Base-by-base conservation (phyloP, 2,113 vertebrate species). In the Ochotona curzoniae region DNA sequence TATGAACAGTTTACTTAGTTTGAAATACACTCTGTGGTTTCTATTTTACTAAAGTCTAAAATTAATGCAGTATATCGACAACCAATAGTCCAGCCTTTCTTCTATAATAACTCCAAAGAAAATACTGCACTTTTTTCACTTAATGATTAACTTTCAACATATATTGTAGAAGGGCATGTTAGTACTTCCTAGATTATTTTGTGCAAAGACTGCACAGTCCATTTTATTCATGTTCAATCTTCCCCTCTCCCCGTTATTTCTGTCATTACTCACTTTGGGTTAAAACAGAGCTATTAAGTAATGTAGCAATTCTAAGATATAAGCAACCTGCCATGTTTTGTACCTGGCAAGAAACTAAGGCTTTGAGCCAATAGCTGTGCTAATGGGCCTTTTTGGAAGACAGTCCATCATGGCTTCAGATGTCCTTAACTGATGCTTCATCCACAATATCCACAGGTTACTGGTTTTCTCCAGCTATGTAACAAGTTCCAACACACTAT, bases 51-150 rank as follows among this genome's bases (percentile, higher is more conserved):
- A 83, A 15, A 54, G 8, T 76, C n/a, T 83, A 20, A 44, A 9
- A 66, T 54, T 91, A 84, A 81, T 71, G 75, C 71, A 94, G 78
- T 61, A 54, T 28, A 15, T 15, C 87, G 61, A 80, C 47, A 79
- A 32, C 6, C 8, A 28, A 1, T 76, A 30, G 7, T 75, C 60
- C 82, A 61, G 7, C 21, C 14, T 23, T 44, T 44, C 38, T 44
- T 44, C 38, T 44, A 44, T 44, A 44, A 44, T 44, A 44, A 44
- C 38, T 44, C 38, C 38, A 44, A 11, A 93, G 8, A 80, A 47
- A 2, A 49, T 69, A 47, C 38, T 66, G 8, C 14, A 57, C 5
- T 87, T 14, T 85, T 70, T 92, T 87, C 38, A 44, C 38, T 87
- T 0, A 74, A 4, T 57, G 21, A 85, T 30, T 78, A 9, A 69